Base-by-base conservation (phyloP, 2,888 invertebrate genomes). In the Brachylomia viminalis region DNA sequence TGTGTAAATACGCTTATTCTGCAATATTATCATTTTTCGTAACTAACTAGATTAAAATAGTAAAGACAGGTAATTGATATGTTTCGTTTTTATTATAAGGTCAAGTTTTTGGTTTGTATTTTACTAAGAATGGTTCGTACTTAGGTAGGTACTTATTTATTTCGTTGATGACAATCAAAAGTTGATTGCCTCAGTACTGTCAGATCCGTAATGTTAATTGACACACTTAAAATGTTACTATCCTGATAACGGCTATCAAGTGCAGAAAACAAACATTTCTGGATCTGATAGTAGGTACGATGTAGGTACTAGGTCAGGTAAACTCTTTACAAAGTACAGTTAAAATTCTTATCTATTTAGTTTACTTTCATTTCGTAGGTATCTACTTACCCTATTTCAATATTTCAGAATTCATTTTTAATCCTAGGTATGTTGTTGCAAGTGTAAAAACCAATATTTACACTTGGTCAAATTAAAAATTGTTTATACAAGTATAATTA, bases 1-100 rank as follows among this genome's bases (percentile, higher is more conserved):
- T 42, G 58, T 82, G 82, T 83, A 81, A 76, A 67, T 85, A 84
- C 38, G 56, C 71, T 68, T 74, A 74, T 61, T 61, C 54, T 62
- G 80, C 58, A 71, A 84, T 69, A 68, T 75, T 82, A 75, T 69
- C 0, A 61, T 72, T 72, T 67, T 30, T 79, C 49, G 33, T 84
- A 78, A 54, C n/a, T 84, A 78, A 58, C 20, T 62, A 80, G 42
- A 67, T 62, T 76, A 64, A 72, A 77, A 79, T 77, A 84, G 79
- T 64, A 83, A 77, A 79, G 73, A 67, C 65, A 64, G 52, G 61
- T 73, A 56, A 65, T 85, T 85, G 86, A 85, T 85, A 85, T 86
- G 84, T 85, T 68, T 86, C 74, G 70, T 78, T 86, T 67, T 52
- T n/a, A 67, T 27, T 58, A 61, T 70, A 67, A 64, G 58, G 65